Evolutionary conservation across 2,888 invertebrate species (phyloP), one percentile per base, ranked within the genome.

Genomic region (Calameuta idolon): DNA sequence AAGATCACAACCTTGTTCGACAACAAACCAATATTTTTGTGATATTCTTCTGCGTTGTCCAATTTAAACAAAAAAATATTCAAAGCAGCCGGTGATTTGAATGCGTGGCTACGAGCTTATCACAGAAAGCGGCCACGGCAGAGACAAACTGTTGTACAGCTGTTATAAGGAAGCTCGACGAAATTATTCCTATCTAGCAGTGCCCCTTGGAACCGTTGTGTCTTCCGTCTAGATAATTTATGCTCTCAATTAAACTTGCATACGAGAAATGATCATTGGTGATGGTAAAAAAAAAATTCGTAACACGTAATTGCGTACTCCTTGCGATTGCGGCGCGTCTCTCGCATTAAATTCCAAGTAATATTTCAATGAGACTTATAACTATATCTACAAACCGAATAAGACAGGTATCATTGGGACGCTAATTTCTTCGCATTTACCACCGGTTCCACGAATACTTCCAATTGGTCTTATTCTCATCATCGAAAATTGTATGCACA

Each of bases 211-310:
- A 9, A 55, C 23, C 55, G 55, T 55, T 55, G 55, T 23, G 23
- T 55, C 9, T 23, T 55, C 23, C 55, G 9, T 55, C 23, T 1
- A 55, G 55, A 55, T 23, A 81, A 83, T 83, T 85, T 83, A 83
- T 81, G 80, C 77, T 77, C 75, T 81, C 79, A 85, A 85, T 84
- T 83, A 83, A 84, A 81, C 83, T 84, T 79, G 81, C 81, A 82
- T 80, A 79, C 81, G 80, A 80, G 83, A 81, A 82, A 79, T 76
- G 80, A 76, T 73, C 23, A 23, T 55, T 23, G 55, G 55, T 2
- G 2, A 55, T 55, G 55, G 23, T 23, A 23, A 23, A 55, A 23
- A 23, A 55, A 23, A 55, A 55, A 23, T 55, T 23, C 55, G 55
- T 55, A 55, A 55, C 55, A 55, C 23, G 5, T 23, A 55, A 55